These are phyloP conservation scores for Octopus bimaculoides DNA, from an alignment of 1,140 invertebrate species.

Conservation along the genomic window DNA sequence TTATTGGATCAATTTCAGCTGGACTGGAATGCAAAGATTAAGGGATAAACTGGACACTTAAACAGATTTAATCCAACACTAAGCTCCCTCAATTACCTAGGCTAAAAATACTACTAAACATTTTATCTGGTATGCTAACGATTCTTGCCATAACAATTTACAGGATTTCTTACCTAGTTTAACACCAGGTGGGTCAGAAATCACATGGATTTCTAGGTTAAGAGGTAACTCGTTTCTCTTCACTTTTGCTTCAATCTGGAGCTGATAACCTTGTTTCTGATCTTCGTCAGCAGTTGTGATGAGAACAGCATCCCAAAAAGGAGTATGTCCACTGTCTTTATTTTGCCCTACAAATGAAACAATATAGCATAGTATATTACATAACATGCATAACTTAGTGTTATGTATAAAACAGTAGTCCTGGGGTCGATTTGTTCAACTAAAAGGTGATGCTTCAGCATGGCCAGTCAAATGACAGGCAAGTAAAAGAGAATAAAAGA, in stretches of 20 bases:
- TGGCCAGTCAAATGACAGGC: too few relatives aligned
- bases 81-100: background rate
- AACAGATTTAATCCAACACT: background rate
- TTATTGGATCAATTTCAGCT: too few relatives aligned
- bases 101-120: too few relatives aligned
- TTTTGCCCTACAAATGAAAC: slow-evolving; percentile 23
- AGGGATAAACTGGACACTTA: too few relatives aligned
- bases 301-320: slow-evolving; percentile 57
- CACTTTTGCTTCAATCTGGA: slow-evolving; percentile 49
- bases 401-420: too few relatives aligned
- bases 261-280: slow-evolving; percentile 52
- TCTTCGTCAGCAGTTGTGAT: slow-evolving; percentile 54
- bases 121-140: too few relatives aligned
- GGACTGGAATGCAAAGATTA: too few relatives aligned
- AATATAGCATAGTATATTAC: background rate
- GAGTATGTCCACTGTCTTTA: slow-evolving; percentile 17
- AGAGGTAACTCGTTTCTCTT: slow-evolving; percentile 45
- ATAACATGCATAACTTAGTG: too few relatives aligned
- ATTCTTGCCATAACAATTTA: too few relatives aligned
- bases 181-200: slow-evolving; percentile 54
- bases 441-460: too few relatives aligned
- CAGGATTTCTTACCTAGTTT: slow-evolving; percentile 47
- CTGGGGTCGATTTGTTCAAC: too few relatives aligned
- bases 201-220: slow-evolving; percentile 40
- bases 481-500: too few relatives aligned